phyloP scores from a whole-genome alignment of 1,140 invertebrate species.

The Euglossa dilemma region DNA sequence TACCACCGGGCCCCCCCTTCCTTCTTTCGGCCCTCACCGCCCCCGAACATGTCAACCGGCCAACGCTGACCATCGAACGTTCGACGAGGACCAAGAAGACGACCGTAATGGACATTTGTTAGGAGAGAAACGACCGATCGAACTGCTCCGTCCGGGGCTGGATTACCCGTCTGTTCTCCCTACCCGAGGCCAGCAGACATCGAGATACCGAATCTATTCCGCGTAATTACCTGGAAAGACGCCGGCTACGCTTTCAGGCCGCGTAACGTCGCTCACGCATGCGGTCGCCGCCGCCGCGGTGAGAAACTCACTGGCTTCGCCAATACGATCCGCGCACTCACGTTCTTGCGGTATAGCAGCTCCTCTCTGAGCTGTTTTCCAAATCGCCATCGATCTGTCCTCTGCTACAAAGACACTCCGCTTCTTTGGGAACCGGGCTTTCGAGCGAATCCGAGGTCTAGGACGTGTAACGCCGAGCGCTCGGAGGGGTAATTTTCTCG shows the following conservation, averaged over 20 bases:
- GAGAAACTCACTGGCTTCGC: conserved; percentile 29
- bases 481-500: too few species aligned
- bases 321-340: conserved; percentile 4
- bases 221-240: conserved; percentile 67
- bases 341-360: too few species aligned
- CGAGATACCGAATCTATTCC: conserved; percentile 74
- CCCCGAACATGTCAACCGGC: conserved; percentile 70
- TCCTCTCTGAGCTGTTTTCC: too few species aligned
- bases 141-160: conserved; percentile 14
- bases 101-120: conserved; percentile 76
- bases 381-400: too few species aligned
- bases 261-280: conserved; percentile 49
- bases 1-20: conserved; percentile 36
- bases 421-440: too few species aligned
- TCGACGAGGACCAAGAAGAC: conserved; percentile 49
- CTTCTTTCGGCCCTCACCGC: conserved; percentile 62
- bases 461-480: too few species aligned
- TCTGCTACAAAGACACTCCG: too few species aligned
- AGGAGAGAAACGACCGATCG: conserved; percentile 61
- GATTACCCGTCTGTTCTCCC: conserved; percentile 41
- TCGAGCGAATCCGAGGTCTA: too few species aligned
- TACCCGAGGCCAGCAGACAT: conserved; percentile 50
- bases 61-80: conserved; percentile 28
- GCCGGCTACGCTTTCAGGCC: conserved; percentile 34
- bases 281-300: neutral